Conservation (phyloP, 2,797 vertebrate species). For the Harpagifer antarcticus region DNA sequence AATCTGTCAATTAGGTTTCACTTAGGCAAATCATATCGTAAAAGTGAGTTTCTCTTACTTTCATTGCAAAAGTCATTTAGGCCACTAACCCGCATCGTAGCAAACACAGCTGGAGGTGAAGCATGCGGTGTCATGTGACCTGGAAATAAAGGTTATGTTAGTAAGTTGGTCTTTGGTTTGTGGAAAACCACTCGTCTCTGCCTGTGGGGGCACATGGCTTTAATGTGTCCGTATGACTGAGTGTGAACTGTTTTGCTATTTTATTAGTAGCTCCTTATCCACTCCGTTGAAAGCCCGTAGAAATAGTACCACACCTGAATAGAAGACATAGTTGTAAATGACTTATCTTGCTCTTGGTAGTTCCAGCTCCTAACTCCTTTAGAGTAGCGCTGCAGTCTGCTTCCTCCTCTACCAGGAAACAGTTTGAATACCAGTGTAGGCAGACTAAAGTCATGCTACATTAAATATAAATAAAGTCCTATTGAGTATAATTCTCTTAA, state of each 20-base stretch:
- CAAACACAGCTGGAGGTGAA: constrained; percentile 3
- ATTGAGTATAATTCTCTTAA: not conserved
- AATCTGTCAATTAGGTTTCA: constrained; percentile 13
- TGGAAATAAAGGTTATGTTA: constrained; percentile 32
- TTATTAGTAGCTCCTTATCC: constrained; percentile 21
- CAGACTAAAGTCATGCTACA: constrained; percentile 5
- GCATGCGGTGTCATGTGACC: constrained; percentile 28
- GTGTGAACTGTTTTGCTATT: constrained; percentile 47
- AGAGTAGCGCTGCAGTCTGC: constrained; percentile 32
- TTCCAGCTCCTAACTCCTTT: constrained; percentile 34
- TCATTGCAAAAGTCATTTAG: constrained; percentile 3
- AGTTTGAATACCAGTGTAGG: constrained; percentile 15
- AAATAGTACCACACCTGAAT: constrained; percentile 28
- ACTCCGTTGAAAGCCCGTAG: constrained; percentile 24
- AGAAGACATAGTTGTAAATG: constrained; percentile 22
- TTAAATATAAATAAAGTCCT: constrained; percentile 24
- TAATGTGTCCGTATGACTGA: constrained; percentile 57
- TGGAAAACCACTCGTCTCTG: constrained; percentile 38
- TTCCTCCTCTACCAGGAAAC: constrained; percentile 43
- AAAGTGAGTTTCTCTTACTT: not conserved
- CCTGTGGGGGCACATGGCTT: constrained; percentile 46
- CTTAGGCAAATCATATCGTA: constrained; percentile 3
- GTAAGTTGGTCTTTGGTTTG: constrained; percentile 31
- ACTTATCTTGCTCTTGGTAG: constrained; percentile 40
- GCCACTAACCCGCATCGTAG: constrained; percentile 6